Evolutionary conservation across 2,888 invertebrate species (phyloP), one percentile per base, ranked within the genome.

Genomic region (Cheilosia vernalis): DNA sequence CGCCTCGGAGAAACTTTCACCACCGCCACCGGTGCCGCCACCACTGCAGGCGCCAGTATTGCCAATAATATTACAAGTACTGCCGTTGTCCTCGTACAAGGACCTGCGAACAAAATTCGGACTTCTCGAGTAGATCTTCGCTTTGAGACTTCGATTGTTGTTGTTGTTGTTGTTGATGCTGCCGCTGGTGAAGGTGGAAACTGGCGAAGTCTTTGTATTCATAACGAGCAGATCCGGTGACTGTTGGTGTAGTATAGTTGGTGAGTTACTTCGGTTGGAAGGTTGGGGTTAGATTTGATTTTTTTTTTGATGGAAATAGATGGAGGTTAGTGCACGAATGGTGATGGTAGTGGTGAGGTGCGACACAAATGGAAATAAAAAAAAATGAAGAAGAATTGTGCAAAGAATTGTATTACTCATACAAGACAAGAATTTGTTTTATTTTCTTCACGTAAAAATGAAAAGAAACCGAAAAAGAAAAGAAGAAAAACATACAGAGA

Each of bases 171-270:
- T 72, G 49, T 49, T 66, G 21, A 47, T 74, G 9, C 37, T 86
- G 6, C 30, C 81, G 7, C 53, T 72, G 37, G 33, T 67, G 17
- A 72, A 81, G 10, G 61, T 58, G 5, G 72, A 63, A 21, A 73
- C 19, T 7, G 81, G 77, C 49, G 44, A 64, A 33, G 70, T 72
- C 42, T 60, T 80, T 51, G 69, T 63, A 69, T 86, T 86, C 86
- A 86, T 86, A 81, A 82, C 82, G 72, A 86, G 77, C 2, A 81
- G 72, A 69, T 86, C 86, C 76, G 86, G 82, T 17, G 86, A 86
- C 82, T 81, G 86, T 78, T 86, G 86, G 73, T 82, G 77, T 72
- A 86, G 82, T 81, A 72, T 81, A 19, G 66, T 76, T 61, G 81
- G 49, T 85, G 81, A 81, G 37, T 85, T 81, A 85, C 85, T 85